Base-by-base conservation (phyloP, 1,140 invertebrate genomes). In the Drosophila watanabei region DNA sequence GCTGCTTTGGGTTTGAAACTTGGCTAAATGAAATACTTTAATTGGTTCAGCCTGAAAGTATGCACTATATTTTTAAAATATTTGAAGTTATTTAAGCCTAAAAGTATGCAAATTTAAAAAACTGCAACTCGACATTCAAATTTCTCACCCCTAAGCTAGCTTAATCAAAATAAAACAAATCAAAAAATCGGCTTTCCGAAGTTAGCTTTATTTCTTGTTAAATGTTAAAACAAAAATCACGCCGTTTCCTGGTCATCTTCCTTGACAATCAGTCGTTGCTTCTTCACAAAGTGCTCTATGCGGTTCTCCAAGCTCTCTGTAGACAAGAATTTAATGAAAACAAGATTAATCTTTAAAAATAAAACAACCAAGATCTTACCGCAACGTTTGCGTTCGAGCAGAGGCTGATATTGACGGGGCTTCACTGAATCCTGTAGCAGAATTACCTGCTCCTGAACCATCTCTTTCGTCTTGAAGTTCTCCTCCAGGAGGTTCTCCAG, bases 291-390 rank as follows among this genome's bases (percentile, higher is more conserved):
- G 92, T 97, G 95, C 77, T 96, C 94, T 58, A 97, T 96, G 64
- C 95, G 95, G 82, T 95, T 95, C 93, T 97, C 96, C 75, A 97
- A 93, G 78, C 96, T 97, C 65, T 96, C 96, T 97, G 80, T 84
- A 84, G 14, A 0, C 4, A 28, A 1, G 37, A 0, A 11, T 2
- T n/a, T n/a, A 4, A n/a, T 57, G 2, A 7, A 24, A 24, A 39
- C 0, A 24, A 39, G 5, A 5, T n/a, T 10, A 37, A 24, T 4
- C n/a, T n/a, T n/a, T n/a, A n/a, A n/a, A 56, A 39, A 6, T 11
- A 39, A 39, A 35, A 35, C 13, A 7, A 2, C 8, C 3, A n/a
- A 39, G 5, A 7, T 11, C 54, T 39, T 93, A 97, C 96, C 95
- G 94, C 97, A 98, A 56, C 94, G 96, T 48, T 95, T 94, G 76